A percentile compares a stretch with the other conserved stretches of the same genome.
phyloP scores from a whole-genome alignment of 2,113 vertebrate genomes.

The Campylomormyrus tamandua region DNA sequence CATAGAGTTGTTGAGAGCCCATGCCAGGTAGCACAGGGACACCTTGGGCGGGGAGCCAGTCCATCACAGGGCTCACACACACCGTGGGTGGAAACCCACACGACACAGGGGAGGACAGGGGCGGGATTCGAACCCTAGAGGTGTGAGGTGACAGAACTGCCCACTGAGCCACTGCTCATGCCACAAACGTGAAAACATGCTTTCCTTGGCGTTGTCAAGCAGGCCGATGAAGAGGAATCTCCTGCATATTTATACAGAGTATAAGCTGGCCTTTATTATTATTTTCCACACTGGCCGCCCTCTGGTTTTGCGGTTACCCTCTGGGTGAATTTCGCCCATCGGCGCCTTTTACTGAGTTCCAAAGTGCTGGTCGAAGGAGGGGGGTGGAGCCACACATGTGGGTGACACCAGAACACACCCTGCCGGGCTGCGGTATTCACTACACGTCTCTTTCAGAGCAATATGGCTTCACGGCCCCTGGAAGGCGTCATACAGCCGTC shows the following conservation, averaged over 20 bases:
- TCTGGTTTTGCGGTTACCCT: neutral
- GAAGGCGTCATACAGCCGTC: neutral
- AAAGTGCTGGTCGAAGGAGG: neutral
- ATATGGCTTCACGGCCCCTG: neutral
- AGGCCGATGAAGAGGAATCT: neutral
- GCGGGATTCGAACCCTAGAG: neutral
- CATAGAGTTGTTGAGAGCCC: neutral
- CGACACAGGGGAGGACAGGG: neutral
- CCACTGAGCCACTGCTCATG: neutral
- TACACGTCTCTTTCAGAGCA: neutral
- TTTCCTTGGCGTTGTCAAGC: neutral
- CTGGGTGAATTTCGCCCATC: neutral
- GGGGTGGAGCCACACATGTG: neutral
- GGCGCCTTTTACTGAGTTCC: neutral
- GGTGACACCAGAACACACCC: neutral
- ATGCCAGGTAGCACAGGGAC: neutral
- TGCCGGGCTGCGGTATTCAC: neutral
- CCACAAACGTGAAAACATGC: neutral
- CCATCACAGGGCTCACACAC: neutral
- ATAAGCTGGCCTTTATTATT: neutral
- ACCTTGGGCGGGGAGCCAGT: neutral
- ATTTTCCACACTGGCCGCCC: neutral
- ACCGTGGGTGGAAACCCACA: neutral
- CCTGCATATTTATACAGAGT: neutral
- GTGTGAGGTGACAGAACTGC: neutral